Conservation (phyloP, 1,140 invertebrate species). For the Ruditapes philippinarum region DNA sequence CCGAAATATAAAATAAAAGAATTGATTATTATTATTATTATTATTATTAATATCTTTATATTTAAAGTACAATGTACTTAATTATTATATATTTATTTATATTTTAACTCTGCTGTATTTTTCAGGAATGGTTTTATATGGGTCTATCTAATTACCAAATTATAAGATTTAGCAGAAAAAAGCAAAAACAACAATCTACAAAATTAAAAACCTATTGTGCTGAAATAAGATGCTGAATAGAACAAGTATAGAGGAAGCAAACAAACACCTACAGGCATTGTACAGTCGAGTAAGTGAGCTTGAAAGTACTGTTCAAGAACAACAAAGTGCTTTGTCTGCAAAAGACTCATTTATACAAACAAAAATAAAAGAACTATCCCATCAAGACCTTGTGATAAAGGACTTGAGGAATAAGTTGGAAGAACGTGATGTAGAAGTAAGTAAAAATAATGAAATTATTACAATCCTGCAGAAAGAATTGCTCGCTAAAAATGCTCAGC, state of each 20-base stretch:
- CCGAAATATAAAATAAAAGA: too few species aligned
- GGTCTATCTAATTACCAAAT: too few species aligned
- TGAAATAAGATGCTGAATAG: conserved; percentile 74
- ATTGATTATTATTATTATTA: too few species aligned
- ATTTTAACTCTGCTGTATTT: too few species aligned
- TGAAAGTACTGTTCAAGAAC: conserved; percentile 74
- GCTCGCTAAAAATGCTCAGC: conserved; percentile 50
- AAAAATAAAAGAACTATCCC: conserved; percentile 64
- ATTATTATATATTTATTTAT: too few species aligned
- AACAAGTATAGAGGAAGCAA: conserved; percentile 82
- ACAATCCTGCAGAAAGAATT: conserved; percentile 62
- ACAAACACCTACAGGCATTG: conserved; percentile 77
- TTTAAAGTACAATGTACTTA: too few species aligned
- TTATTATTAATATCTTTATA: too few species aligned
- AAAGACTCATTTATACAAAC: conserved; percentile 75
- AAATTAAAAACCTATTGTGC: too few species aligned
- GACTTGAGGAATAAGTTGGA: not conserved
- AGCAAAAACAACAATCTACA: too few species aligned
- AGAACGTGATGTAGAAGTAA: not conserved
- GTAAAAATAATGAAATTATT: conserved; percentile 65
- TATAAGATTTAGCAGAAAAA: too few species aligned
- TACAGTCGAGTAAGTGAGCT: conserved; percentile 74
- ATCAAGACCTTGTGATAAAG: conserved; percentile 15
- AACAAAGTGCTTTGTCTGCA: conserved; percentile 67
- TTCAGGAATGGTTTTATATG: too few species aligned